A percentile compares a stretch with the other conserved stretches of the same genome.
Evolutionary conservation across 23 tunicate genomes (phyloP).

Genomic region (Halocynthia roretzi): DNA sequence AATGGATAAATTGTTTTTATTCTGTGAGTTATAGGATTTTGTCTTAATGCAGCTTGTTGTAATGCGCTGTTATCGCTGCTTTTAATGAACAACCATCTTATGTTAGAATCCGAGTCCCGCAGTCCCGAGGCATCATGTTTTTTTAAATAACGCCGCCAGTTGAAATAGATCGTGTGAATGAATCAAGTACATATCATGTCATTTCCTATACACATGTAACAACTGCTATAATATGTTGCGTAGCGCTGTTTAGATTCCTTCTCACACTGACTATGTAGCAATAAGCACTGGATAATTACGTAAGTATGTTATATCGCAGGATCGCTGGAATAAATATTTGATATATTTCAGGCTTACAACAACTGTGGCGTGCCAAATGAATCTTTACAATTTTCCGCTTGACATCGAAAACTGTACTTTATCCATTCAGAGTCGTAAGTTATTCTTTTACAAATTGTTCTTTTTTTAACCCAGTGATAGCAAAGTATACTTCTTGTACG

Average conservation of each 20-base stretch:
- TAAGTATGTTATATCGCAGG: background rate
- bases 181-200: no score
- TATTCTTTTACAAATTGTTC: background rate
- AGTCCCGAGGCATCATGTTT: no score
- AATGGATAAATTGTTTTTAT: no score
- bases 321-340: background rate
- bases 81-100: no score
- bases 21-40: no score
- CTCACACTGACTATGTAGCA: background rate
- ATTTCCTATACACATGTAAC: background rate
- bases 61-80: no score
- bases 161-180: no score
- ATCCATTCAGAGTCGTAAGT: slow-evolving; percentile 86
- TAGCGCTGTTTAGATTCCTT: background rate
- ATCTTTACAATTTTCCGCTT: slow-evolving; percentile 78
- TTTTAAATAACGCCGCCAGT: no score
- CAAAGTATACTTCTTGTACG: background rate
- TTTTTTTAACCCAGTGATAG: background rate
- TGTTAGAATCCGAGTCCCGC: no score
- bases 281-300: background rate
- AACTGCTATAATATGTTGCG: background rate
- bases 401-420: slow-evolving; percentile 89
- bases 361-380: slow-evolving; percentile 97
- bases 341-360: slow-evolving; percentile 74
- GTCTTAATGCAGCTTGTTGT: no score